These are phyloP conservation scores for Tetranychus piercei DNA, from an alignment of 2,888 invertebrate species.

Conservation along the genomic window DNA sequence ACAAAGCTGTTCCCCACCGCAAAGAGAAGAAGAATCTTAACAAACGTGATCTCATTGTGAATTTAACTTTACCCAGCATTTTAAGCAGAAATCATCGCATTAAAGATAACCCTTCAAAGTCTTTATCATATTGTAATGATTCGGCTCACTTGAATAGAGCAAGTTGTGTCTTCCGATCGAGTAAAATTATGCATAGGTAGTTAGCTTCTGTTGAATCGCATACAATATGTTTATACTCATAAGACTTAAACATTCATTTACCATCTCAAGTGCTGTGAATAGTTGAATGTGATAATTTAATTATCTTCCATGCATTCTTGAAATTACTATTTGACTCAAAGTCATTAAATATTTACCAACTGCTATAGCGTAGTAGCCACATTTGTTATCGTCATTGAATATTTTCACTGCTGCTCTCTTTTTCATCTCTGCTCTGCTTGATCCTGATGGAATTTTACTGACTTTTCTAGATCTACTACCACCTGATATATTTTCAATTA, in stretches of 20 bases:
- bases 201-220: not conserved
- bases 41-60: not conserved
- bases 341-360: not conserved
- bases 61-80: not conserved
- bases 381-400: not conserved
- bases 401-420: not conserved
- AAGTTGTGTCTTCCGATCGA: not conserved
- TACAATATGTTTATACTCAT: not conserved
- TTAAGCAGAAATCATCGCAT: not conserved
- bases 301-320: too few relatives aligned
- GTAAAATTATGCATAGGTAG: not conserved
- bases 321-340: too few relatives aligned
- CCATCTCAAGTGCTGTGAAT: not conserved
- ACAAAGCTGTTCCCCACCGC: not conserved
- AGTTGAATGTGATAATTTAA: too few relatives aligned
- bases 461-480: not conserved
- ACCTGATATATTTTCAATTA: not conserved
- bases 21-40: not conserved
- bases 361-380: not conserved
- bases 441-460: not conserved
- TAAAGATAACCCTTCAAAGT: not conserved
- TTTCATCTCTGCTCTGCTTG: too few relatives aligned
- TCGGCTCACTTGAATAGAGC: not conserved
- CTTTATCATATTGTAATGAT: slow-evolving; percentile 1
- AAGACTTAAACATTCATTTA: not conserved